Base-by-base conservation (phyloP, 2,888 invertebrate genomes). In the Eucera pruinosa region DNA sequence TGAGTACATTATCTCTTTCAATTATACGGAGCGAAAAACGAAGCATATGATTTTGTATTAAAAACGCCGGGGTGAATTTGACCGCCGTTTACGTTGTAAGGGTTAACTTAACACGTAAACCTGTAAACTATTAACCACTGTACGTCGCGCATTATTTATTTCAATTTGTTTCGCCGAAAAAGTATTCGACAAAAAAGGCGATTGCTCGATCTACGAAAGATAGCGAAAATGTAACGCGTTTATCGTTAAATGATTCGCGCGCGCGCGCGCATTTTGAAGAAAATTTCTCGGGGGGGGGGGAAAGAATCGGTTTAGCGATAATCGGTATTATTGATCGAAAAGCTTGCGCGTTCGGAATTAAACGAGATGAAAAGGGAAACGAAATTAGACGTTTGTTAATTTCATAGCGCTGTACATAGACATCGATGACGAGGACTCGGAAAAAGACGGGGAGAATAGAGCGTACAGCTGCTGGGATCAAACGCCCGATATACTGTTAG, bases 401-500 rank as follows among this genome's bases (percentile, higher is more conserved):
- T 79, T 68, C 71, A 3, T 76, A 94, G 94, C 94, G 23, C 92
- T 94, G 71, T 94, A 93, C 76, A 93, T 94, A 68, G 94, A 94
- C 70, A 88, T 93, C 87, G 93, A 87, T 87, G 93, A 87, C 91
- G 90, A 92, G 11, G 91, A 92, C n/a, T 84, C 87, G 2, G 84
- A 88, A n/a, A 87, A 91, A 36, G 92, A 93, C 68, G 92, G 92
- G 33, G 90, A 89, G 58, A 80, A 82, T 1, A 91, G 90, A 72
- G 88, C 87, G n/a, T 94, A 93, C 85, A 95, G 95, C 27, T 86
- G 92, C 55, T 97, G 96, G 97, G 93, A 93, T 72, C 92, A 94
- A 73, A 91, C 96, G 15, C 97, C 97, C 0, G 95, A 96, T 86
- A 92, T 97, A 27, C 88, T 97, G 2, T 91, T 97, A 47, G 97